Evolutionary conservation across 2,888 invertebrate genomes (phyloP), one percentile per base, ranked within the genome.

Genomic region (Dorcus hopei): DNA sequence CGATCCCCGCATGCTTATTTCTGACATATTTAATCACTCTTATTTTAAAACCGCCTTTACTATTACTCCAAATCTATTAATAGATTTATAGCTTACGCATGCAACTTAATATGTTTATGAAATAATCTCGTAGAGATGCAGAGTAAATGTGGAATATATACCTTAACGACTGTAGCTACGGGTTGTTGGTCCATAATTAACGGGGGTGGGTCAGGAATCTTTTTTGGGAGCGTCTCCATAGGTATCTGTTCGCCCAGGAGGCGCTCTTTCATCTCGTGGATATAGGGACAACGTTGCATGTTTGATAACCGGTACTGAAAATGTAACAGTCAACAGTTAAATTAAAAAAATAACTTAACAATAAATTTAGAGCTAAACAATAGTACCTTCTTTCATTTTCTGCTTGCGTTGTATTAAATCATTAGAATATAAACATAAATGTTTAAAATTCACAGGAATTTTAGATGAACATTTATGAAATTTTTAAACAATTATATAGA

Each of bases 261-360:
- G 75, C 93, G 89, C 86, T 93, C 92, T 83, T 92, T 91, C 93
- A 93, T 93, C 87, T 93, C 93, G 85, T 92, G 91, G 81, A 93
- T 88, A 83, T 93, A 93, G 74, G 93, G 93, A 83, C 91, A 93
- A 81, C 92, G 87, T 84, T 89, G 90, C 89, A 89, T 90, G 80
- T 84, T 86, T 83, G 83, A 72, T 59, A 75, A 68, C 71, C 75
- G 76, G 64, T 77, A 77, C 78, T 78, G 74, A 33, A 76, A 53
- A 57, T 78, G 74, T 33, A 76, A 75, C 53, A 54, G 8, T 33
- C 40, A 51, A 40, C 9, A 52, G 41, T n/a, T 11, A 11, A 33
- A 16, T 52, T n/a, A 52, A 40, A 40, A 33, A 6, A 45, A 26
- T 26, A 38, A 33, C n/a, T 50, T 50, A 38, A 14, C 14, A 14